Conservation (phyloP, 2,888 invertebrate genomes). For the Girardia tigrina region DNA sequence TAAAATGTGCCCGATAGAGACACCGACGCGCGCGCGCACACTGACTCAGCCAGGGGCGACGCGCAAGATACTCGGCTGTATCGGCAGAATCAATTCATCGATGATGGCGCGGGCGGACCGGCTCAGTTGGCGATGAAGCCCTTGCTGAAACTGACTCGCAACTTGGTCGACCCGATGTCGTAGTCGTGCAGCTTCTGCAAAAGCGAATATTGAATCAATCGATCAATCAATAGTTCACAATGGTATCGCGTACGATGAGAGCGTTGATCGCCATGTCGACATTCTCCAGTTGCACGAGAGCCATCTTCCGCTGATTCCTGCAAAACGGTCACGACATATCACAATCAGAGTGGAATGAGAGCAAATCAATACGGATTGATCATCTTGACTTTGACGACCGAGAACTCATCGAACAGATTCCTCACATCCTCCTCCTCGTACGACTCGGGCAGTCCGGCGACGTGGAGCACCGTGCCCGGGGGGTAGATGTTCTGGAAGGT, state of each 20-base stretch:
- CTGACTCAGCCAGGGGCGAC: too few relatives aligned
- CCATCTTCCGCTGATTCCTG: slow-evolving; percentile 99
- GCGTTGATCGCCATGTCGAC: slow-evolving; percentile 91
- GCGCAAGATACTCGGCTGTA: too few relatives aligned
- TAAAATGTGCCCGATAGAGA: too few relatives aligned
- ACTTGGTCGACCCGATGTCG: neutral
- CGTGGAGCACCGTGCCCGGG: slow-evolving; percentile 89
- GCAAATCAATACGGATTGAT: neutral
- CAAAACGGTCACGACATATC: too few relatives aligned
- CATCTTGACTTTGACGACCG: neutral
- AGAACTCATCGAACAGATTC: neutral
- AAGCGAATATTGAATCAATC: too few relatives aligned
- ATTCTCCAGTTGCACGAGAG: slow-evolving; percentile 79
- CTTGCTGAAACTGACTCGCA: neutral
- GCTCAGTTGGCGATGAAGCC: neutral
- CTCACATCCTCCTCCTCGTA: neutral
- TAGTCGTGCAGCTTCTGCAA: neutral
- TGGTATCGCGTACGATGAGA: slow-evolving; percentile 71
- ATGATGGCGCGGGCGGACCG: too few relatives aligned
- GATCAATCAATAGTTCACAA: too few relatives aligned
- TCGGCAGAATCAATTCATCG: too few relatives aligned
- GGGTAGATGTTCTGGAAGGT: slow-evolving; percentile 99
- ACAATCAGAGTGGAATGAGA: neutral
- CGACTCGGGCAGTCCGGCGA: slow-evolving; percentile 81
- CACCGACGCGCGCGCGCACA: too few relatives aligned